Evolutionary conservation across 2,797 vertebrate species (phyloP).

Genomic region (Loriculus beryllinus): DNA sequence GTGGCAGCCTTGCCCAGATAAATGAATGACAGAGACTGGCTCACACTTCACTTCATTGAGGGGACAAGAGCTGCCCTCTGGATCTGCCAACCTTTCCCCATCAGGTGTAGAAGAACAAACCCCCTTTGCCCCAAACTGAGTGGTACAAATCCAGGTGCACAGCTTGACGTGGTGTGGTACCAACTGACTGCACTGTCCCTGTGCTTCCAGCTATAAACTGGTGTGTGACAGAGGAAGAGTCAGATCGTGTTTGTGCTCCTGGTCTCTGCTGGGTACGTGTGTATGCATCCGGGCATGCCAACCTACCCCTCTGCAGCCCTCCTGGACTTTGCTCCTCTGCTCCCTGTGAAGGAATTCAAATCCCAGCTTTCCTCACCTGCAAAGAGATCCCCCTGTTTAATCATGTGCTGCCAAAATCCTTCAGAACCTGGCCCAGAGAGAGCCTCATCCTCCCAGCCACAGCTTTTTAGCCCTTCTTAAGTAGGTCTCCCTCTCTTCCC

Average conservation of each 20-base stretch:
- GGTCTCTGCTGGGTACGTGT: not conserved
- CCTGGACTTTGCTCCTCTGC: not conserved
- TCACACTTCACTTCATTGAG: not conserved
- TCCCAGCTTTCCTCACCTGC: not conserved
- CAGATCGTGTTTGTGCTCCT: not conserved
- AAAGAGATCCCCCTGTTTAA: not conserved
- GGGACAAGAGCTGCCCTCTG: not conserved
- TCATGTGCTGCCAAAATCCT: not conserved
- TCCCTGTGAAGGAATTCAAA: not conserved
- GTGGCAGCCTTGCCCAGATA: not conserved
- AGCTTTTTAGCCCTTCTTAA: not conserved
- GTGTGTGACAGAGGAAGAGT: not conserved
- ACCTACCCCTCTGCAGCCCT: not conserved
- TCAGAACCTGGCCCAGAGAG: not conserved
- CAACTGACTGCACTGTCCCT: not conserved
- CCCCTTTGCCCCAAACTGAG: not conserved
- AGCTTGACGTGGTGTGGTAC: not conserved
- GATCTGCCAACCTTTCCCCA: not conserved
- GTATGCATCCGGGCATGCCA: not conserved
- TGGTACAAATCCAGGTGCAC: fast-evolving
- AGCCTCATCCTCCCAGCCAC: not conserved
- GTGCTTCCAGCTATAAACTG: not conserved
- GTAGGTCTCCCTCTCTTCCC: not conserved
- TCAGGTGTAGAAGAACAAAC: not conserved
- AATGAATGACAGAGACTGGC: not conserved